Evolutionary conservation across 2,113 vertebrate species (phyloP), one percentile per base, ranked within the genome.

Genomic region (Micronycteris hirsuta): DNA sequence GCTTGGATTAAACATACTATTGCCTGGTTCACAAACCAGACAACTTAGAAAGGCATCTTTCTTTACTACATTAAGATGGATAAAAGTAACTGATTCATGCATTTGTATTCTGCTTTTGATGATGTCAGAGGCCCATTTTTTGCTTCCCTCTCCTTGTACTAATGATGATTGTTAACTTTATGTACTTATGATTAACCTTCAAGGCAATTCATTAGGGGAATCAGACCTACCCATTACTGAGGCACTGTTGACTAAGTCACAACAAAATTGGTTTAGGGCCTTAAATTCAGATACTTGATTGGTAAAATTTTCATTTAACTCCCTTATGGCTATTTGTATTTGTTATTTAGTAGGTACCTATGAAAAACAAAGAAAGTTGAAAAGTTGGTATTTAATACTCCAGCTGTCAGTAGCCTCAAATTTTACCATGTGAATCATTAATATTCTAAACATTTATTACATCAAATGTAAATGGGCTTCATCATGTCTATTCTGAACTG

Each of bases 371-470:
- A 83, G 52, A 45, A 82, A 78, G 56, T 86, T 83, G 36, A 80
- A 87, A 93, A 95, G 45, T 84, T 73, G n/a, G 26, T 88, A 52
- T 82, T 96, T 94, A 86, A 52, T 83, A 91, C 33, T 36, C 28
- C 24, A 61, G 45, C 52, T 93, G 41, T 89, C 70, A 78, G 49
- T 77, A 93, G 31, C 56, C 67, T 91, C 28, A 61, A 12, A 83
- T 89, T 96, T 95, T 96, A 43, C 52, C 71, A 31, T 38, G 13
- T 93, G 43, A 70, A n/a, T 82, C 74, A 95, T 97, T 94, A 96
- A 82, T 94, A 95, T 97, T 96, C 95, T 86, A 95, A 95, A 97
- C 74, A 95, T 91, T 76, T 87, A 92, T 89, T 96, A 84, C 86
- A 63, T 96, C 88, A 97, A 95, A 82, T 86, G 58, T 93, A 93